These are phyloP conservation scores for Tenebrosternarchus preto DNA, from an alignment of 2,113 vertebrate species.

Conservation along the genomic window DNA sequence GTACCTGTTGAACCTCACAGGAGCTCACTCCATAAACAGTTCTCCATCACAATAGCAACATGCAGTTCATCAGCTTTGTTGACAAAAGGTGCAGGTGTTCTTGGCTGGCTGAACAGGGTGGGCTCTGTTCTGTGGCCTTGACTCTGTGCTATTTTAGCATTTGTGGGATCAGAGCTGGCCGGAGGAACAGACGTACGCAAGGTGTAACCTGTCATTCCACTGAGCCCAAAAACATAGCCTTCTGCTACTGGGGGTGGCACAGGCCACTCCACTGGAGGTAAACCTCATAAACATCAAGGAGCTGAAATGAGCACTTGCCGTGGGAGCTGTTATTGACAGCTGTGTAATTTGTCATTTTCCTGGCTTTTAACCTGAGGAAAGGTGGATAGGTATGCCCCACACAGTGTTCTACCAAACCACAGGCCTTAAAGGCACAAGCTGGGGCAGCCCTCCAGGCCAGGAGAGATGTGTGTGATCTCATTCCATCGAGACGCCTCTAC, in stretches of 20 bases:
- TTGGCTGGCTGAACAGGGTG: constrained; percentile 11
- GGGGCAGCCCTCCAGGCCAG: constrained; percentile 1
- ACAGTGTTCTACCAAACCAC: constrained; percentile 10
- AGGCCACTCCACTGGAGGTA: constrained; percentile 64
- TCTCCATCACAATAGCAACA: not conserved
- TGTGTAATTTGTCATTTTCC: constrained; percentile 69
- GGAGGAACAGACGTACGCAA: constrained; percentile 65
- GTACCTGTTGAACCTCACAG: constrained; percentile 10
- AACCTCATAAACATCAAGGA: constrained; percentile 69
- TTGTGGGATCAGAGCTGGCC: constrained; percentile 36
- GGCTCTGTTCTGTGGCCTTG: constrained; percentile 3
- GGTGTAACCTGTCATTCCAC: constrained; percentile 73
- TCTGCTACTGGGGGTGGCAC: constrained; percentile 45
- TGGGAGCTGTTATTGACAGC: constrained; percentile 60
- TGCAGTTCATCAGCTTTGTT: not conserved
- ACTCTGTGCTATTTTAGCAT: constrained; percentile 35
- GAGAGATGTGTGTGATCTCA: constrained; percentile 24
- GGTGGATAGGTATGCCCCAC: constrained; percentile 47
- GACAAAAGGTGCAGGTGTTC: constrained; percentile 23
- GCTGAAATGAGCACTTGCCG: constrained; percentile 70
- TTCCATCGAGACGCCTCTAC: not conserved
- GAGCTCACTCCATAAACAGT: not conserved
- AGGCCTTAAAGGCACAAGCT: not conserved
- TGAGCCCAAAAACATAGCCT: constrained; percentile 74
- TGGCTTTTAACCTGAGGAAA: constrained; percentile 65